These are phyloP conservation scores for Tanypteryx hageni DNA, from an alignment of 2,888 invertebrate genomes.

Conservation along the genomic window DNA sequence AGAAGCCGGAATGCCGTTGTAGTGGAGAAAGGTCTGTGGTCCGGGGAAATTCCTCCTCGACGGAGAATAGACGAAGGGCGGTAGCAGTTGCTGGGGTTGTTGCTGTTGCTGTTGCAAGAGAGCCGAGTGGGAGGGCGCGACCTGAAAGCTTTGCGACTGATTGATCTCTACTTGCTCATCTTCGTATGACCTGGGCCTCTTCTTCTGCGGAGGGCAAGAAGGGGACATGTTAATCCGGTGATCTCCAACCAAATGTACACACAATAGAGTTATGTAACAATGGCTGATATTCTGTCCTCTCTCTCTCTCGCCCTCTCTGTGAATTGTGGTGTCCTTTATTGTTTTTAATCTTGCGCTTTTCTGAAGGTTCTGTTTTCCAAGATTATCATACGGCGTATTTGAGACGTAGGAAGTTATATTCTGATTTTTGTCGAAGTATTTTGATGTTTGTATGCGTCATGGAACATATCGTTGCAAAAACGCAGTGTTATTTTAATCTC, in stretches of 20 bases:
- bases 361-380: neutral
- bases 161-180: conserved; percentile 45
- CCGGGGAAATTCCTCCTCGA: conserved; percentile 52
- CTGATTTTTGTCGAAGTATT: too few species aligned
- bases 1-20: conserved; percentile 33
- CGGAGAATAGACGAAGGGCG: conserved; percentile 51
- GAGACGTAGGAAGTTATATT: too few species aligned
- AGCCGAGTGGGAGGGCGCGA: neutral
- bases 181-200: conserved; percentile 54
- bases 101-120: neutral
- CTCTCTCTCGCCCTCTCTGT: neutral
- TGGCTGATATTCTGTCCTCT: neutral
- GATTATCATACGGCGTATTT: too few species aligned
- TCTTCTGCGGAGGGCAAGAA: conserved; percentile 62
- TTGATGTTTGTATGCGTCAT: too few species aligned
- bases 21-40: conserved; percentile 37
- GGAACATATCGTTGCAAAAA: too few species aligned
- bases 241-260: neutral
- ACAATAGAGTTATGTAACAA: neutral
- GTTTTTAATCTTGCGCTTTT: neutral
- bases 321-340: neutral
- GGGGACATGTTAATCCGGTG: conserved; percentile 50
- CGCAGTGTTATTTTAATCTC: too few species aligned
- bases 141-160: conserved; percentile 58
- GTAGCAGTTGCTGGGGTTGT: conserved; percentile 2